These are phyloP conservation scores for Alviniconcha marisindica DNA, from an alignment of 1,140 invertebrate species.

Conservation along the genomic window DNA sequence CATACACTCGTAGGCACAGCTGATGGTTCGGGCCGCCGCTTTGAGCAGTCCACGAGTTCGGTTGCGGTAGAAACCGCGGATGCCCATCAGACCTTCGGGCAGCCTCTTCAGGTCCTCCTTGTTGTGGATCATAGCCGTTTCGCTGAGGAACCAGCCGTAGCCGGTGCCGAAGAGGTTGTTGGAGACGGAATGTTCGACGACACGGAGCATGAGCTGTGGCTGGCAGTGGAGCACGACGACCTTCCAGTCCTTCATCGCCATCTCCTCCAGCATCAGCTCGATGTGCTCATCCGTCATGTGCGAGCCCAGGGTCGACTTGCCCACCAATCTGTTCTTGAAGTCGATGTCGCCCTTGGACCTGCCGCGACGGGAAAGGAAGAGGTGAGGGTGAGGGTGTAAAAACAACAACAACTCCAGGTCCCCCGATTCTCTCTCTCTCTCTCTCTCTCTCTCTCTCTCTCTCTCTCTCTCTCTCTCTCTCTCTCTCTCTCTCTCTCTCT, in stretches of 20 bases:
- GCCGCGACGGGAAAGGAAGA: not conserved
- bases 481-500: not conserved
- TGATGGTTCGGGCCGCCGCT: not conserved
- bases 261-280: constrained; percentile 29
- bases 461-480: not conserved
- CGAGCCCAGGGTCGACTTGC: not conserved
- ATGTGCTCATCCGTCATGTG: constrained; percentile 1
- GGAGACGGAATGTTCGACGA: constrained; percentile 39
- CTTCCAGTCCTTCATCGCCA: constrained; percentile 48
- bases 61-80: constrained; percentile 49
- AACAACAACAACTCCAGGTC: not conserved
- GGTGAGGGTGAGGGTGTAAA: not conserved
- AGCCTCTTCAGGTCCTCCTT: constrained; percentile 26
- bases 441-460: not conserved
- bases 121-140: constrained; percentile 43
- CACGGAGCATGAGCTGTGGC: constrained; percentile 40
- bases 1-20: constrained; percentile 34
- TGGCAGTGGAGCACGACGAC: constrained; percentile 48
- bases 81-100: constrained; percentile 52
- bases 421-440: not conserved
- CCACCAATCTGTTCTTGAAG: not conserved
- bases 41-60: constrained; percentile 33
- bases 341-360: not conserved
- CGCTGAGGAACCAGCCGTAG: constrained; percentile 60
- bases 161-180: constrained; percentile 53